Percentiles rank a stretch among this genome's conserved stretches.
These are phyloP conservation scores for Proterorhinus semilunaris DNA, from an alignment of 2,113 vertebrate genomes.

Conservation along the genomic window DNA sequence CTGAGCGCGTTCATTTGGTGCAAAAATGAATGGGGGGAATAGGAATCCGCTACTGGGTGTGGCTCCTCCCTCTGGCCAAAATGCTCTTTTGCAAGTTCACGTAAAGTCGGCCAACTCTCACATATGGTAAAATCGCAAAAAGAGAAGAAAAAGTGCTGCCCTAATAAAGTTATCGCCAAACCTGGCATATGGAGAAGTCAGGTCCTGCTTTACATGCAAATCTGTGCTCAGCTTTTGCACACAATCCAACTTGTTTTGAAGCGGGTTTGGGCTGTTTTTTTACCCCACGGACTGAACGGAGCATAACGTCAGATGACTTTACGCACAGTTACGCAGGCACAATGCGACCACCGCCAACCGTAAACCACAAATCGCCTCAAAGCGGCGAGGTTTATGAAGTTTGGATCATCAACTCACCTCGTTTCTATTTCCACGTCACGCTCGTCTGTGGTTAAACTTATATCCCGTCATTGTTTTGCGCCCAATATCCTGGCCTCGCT, in stretches of 20 bases:
- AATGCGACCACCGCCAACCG: background rate
- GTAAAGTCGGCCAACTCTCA: constrained; percentile 9
- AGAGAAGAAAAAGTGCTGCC: background rate
- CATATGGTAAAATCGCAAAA: background rate
- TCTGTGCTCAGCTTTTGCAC: background rate
- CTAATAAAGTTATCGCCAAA: background rate
- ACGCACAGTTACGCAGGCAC: constrained; percentile 2
- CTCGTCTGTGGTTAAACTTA: constrained; percentile 14
- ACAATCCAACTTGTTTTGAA: background rate
- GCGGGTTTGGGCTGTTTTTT: background rate
- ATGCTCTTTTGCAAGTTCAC: constrained; percentile 45
- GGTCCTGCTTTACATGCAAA: background rate
- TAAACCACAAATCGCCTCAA: background rate
- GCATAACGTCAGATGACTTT: background rate
- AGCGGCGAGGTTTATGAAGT: background rate
- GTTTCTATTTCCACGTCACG: background rate
- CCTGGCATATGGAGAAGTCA: no score
- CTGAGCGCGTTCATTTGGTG: background rate
- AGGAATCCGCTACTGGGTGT: constrained; percentile 52
- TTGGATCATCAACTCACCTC: constrained; percentile 29
- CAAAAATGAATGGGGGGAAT: constrained; percentile 20
- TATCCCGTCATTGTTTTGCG: constrained; percentile 16
- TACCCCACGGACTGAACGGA: background rate
- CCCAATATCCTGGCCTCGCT: background rate
- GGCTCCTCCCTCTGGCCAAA: constrained; percentile 60